A percentile compares a stretch with the other conserved stretches of the same genome.
phyloP scores from a whole-genome alignment of 2,113 vertebrate genomes.

The Tupaia tana region DNA sequence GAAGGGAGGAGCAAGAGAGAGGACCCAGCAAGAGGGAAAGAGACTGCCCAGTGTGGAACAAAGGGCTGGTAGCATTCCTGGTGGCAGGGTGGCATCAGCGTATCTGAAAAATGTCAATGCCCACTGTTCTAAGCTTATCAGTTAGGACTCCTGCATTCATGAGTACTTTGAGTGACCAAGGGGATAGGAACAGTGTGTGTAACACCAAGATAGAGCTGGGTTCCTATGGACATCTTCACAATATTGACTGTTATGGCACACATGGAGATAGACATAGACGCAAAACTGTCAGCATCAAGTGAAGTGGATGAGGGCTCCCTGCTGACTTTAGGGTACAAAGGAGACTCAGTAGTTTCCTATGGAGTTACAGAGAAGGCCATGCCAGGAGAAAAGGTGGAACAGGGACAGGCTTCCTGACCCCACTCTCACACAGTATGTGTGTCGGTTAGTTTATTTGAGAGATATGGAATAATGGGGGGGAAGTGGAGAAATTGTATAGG shows the following conservation, averaged over 20 bases:
- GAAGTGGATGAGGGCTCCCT: neutral
- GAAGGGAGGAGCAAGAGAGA: neutral
- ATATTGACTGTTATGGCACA: fast-evolving
- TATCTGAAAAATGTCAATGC: neutral
- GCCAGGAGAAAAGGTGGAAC: neutral
- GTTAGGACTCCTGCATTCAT: neutral
- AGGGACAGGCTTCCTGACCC: neutral
- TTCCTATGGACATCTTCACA: neutral
- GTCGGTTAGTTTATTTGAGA: neutral
- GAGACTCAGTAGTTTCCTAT: fast-evolving
- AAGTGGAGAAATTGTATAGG: neutral
- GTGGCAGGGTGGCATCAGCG: neutral
- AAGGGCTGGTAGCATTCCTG: neutral
- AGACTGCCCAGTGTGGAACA: neutral
- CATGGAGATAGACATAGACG: fast-evolving
- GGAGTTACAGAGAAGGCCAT: neutral
- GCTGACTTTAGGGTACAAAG: neutral
- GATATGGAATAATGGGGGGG: neutral
- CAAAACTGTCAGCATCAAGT: neutral
- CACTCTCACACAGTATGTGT: neutral
- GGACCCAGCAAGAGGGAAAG: neutral
- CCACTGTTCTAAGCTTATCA: neutral
- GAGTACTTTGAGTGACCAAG: neutral
- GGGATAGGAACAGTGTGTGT: fast-evolving
- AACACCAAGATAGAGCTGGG: neutral